Evolutionary conservation across 2,888 invertebrate species (phyloP).

Genomic region (Pseudoips prasinana): DNA sequence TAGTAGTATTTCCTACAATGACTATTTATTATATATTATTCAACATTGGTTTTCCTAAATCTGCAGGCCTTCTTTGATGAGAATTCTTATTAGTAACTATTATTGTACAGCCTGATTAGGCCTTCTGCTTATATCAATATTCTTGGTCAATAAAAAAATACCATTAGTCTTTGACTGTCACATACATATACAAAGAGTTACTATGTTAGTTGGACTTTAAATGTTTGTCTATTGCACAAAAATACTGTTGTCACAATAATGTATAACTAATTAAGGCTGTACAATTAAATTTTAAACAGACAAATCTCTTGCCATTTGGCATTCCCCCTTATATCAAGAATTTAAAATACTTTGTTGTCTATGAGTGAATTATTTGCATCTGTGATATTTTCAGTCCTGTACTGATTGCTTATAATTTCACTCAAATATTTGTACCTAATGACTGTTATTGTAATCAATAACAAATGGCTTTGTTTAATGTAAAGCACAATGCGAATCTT

Average conservation of each 20-base stretch:
- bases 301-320: constrained; percentile 27
- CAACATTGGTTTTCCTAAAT: no score
- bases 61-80: no score
- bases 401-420: constrained; percentile 66
- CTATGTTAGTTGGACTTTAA: no score
- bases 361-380: constrained; percentile 61
- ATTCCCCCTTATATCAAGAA: constrained; percentile 8
- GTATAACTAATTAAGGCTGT: constrained; percentile 11
- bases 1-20: no score
- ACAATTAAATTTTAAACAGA: constrained; percentile 16
- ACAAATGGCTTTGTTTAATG: constrained; percentile 37
- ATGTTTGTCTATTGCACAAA: neutral
- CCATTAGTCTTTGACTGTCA: no score
- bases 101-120: no score
- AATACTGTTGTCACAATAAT: no score
- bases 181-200: no score
- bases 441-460: constrained; percentile 30
- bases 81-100: no score
- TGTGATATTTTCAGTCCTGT: constrained; percentile 76
- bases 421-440: constrained; percentile 36
- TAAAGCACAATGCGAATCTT: constrained; percentile 39
- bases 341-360: constrained; percentile 22
- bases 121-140: no score
- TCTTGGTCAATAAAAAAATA: no score
- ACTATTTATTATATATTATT: no score